phyloP scores from a whole-genome alignment of 2,888 invertebrate genomes.

The Tenodera sinensis region DNA sequence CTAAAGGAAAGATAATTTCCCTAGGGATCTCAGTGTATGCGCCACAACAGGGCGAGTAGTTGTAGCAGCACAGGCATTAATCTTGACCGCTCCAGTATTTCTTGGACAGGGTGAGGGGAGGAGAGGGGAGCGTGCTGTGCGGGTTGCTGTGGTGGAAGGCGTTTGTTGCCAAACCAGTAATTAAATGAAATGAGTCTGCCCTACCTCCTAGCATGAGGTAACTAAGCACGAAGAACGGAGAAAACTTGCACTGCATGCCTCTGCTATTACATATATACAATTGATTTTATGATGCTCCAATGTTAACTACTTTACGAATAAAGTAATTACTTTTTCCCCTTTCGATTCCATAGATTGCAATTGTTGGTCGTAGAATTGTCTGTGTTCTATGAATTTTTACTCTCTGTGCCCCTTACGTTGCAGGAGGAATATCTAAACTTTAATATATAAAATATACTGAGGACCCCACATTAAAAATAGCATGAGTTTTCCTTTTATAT shows the following conservation, averaged over 20 bases:
- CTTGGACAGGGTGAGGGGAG: not conserved
- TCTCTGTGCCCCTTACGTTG: too few species aligned
- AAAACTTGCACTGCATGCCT: not conserved
- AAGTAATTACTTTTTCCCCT: not conserved
- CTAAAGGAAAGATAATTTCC: not conserved
- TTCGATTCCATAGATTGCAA: not conserved
- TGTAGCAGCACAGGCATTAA: not conserved
- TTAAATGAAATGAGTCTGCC: not conserved
- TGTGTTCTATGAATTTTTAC: too few species aligned
- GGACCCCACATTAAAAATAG: too few species aligned
- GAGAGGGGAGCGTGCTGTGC: not conserved
- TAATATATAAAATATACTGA: too few species aligned
- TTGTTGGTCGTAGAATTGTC: too few species aligned
- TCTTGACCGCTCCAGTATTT: not conserved
- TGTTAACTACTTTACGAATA: not conserved
- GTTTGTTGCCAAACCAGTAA: not conserved
- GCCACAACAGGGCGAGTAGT: not conserved
- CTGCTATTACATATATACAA: not conserved
- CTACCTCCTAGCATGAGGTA: not conserved
- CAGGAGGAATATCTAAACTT: too few species aligned
- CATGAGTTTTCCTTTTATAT: too few species aligned
- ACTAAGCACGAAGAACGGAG: not conserved
- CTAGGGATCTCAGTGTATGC: not conserved
- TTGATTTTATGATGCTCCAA: not conserved
- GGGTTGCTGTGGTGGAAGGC: not conserved